phyloP scores from a whole-genome alignment of 2,113 vertebrate species.

The Centropus bengalensis region DNA sequence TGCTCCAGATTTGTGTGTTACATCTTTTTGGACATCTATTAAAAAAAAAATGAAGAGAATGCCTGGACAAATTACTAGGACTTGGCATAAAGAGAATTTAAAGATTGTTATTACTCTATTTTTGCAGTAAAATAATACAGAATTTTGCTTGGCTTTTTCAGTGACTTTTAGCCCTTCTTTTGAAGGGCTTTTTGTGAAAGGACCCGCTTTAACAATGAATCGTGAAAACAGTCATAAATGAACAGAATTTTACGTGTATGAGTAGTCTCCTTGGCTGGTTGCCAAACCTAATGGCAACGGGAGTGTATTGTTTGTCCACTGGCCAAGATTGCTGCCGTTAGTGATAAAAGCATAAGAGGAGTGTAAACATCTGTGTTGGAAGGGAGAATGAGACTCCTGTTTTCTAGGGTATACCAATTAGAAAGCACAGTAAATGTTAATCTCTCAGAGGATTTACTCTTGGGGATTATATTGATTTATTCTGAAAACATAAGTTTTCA shows the following conservation, averaged over 20 bases:
- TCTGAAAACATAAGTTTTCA: conserved; percentile 21
- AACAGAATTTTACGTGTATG: neutral
- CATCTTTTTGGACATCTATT: neutral
- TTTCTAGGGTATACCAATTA: conserved; percentile 29
- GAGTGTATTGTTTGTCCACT: conserved; percentile 53
- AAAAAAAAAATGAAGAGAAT: neutral
- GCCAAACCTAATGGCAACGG: conserved; percentile 29
- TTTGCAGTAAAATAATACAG: no score
- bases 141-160: neutral
- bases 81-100: neutral
- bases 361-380: conserved; percentile 52
- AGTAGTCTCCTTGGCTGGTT: neutral
- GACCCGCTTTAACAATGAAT: neutral
- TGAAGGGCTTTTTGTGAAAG: neutral
- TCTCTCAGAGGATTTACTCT: conserved; percentile 1
- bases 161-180: neutral
- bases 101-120: neutral
- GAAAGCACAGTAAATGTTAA: conserved; percentile 11
- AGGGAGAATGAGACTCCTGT: neutral
- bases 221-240: neutral
- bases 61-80: neutral
- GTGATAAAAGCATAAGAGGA: conserved; percentile 42
- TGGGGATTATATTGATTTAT: conserved; percentile 9
- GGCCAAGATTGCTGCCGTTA: conserved; percentile 54
- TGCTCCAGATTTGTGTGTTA: neutral